Percentiles rank a stretch among this genome's conserved stretches.
These are phyloP conservation scores for Hypotaenidia okinawae DNA, from an alignment of 2,797 vertebrate genomes.

Conservation along the genomic window DNA sequence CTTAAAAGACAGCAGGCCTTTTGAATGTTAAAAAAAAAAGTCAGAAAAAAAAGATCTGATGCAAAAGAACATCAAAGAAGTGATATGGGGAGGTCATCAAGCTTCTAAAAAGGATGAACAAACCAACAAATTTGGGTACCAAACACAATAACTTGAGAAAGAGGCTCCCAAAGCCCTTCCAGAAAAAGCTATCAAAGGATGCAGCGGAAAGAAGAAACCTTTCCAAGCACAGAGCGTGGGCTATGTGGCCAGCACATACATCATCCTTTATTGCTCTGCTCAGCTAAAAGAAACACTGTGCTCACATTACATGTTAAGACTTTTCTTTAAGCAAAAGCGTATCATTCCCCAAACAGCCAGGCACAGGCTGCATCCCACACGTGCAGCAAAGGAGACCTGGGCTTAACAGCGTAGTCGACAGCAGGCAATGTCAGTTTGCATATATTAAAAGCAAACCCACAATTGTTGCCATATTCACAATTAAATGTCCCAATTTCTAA, in stretches of 20 bases:
- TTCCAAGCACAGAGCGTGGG: background rate
- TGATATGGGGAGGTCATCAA: background rate
- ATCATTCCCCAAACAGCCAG: background rate
- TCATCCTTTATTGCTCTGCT: background rate
- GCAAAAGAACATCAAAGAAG: background rate
- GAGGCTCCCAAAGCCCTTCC: background rate
- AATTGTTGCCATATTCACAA: background rate
- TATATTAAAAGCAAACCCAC: background rate
- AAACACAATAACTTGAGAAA: background rate
- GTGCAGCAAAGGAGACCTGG: too few species aligned
- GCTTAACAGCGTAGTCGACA: too few species aligned
- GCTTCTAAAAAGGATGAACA: background rate
- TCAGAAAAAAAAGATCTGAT: too few species aligned
- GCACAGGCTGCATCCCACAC: background rate
- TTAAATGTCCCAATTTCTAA: background rate
- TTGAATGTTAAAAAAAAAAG: background rate
- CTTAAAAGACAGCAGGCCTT: background rate
- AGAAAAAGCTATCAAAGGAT: background rate
- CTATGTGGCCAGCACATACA: background rate
- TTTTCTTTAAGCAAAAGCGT: background rate
- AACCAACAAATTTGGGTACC: background rate
- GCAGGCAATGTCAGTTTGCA: fast-evolving
- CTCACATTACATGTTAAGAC: background rate
- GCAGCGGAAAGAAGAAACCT: background rate
- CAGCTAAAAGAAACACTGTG: background rate